Evolutionary conservation across 2,113 vertebrate species (phyloP), one percentile per base, ranked within the genome.

Genomic region (Micronycteris hirsuta): DNA sequence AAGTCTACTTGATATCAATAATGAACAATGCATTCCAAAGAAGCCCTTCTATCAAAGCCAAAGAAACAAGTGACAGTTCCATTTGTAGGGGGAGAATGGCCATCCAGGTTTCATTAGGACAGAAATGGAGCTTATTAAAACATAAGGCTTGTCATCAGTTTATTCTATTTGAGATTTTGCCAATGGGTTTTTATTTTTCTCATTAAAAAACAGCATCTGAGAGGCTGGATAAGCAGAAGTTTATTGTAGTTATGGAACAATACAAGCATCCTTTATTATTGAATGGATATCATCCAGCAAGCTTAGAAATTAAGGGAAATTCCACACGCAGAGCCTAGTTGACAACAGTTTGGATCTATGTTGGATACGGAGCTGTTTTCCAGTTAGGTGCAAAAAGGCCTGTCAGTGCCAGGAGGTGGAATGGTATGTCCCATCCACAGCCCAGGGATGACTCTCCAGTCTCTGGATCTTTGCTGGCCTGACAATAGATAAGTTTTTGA

Each of bases 111-210:
- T 94, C 78, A 91, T 83, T 43, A 74, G 87, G 54, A 52, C 61
- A 47, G 43, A 96, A 71, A 33, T 28, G 67, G 78, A 94, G n/a
- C 31, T 93, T 92, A 86, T 73, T 74, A 56, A 94, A 82, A 90
- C 58, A 83, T 65, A 61, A 82, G 56, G 16, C 58, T 82, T 89
- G 52, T 68, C 54, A 80, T 83, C 89, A 67, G 43, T 81, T 86
- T 96, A 70, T 81, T 86, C 31, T 84, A 31, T 80, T 74, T 95
- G 91, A 80, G 67, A 86, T 70, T 93, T 97, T 93, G 41, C 41
- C 68, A 24, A 1, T 78, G 54, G 71, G 36, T 77, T 92, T 91
- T 91, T 38, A 56, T 91, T 93, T 96, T 90, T 76, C 54, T 87
- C 68, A 41, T 84, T 91, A 70, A 47, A 94, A 38, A 49, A 87